Evolutionary conservation across 1,140 invertebrate species (phyloP).

Genomic region (Zophobas morio): DNA sequence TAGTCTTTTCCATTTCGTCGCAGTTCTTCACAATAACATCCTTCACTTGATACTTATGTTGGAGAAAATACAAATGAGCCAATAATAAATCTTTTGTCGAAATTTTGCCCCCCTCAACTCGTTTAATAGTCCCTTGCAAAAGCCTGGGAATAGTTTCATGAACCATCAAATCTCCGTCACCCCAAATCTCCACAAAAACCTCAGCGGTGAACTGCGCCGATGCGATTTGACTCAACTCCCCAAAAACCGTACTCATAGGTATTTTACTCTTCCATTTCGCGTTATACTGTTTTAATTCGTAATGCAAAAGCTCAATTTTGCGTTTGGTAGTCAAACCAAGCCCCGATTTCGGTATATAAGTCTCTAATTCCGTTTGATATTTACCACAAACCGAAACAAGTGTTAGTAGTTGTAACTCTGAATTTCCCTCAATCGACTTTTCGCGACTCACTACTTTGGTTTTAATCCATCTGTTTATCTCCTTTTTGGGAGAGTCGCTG

Average conservation of each 20-base stretch:
- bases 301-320: constrained; percentile 14
- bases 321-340: not conserved
- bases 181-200: constrained; percentile 17
- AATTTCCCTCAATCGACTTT: not conserved
- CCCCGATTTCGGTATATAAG: not conserved
- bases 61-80: constrained; percentile 23
- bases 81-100: not conserved
- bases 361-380: not conserved
- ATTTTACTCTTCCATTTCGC: constrained; percentile 31
- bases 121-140: not conserved
- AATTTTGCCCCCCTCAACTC: not conserved
- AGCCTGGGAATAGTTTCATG: constrained; percentile 15
- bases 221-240: constrained; percentile 6
- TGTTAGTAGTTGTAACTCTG: constrained; percentile 5
- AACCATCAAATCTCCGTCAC: constrained; percentile 1
- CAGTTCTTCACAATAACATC: not conserved
- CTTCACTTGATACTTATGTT: constrained; percentile 28
- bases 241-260: constrained; percentile 3
- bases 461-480: constrained; percentile 1
- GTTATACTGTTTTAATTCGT: constrained; percentile 1
- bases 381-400: not conserved
- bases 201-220: not conserved
- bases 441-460: constrained; percentile 2
- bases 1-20: constrained; percentile 20
- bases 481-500: not conserved